A percentile compares a stretch with the other conserved stretches of the same genome.
phyloP scores from a whole-genome alignment of 2,888 invertebrate genomes.

The Cheilosia soror region DNA sequence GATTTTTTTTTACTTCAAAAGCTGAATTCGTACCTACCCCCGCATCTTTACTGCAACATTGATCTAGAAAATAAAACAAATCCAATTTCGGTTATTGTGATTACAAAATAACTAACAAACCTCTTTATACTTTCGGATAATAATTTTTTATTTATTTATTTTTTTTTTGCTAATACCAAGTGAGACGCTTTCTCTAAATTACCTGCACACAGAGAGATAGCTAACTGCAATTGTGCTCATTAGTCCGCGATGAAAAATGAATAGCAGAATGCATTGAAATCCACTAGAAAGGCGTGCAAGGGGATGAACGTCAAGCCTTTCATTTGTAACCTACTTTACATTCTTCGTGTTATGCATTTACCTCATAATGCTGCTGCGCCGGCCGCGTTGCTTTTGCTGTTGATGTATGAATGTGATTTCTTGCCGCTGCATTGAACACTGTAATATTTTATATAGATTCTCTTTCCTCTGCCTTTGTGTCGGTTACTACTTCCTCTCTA shows the following conservation, averaged over 20 bases:
- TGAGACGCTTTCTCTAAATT: constrained; percentile 29
- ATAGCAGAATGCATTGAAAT: not conserved
- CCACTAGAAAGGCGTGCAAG: constrained; percentile 2
- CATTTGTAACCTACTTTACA: constrained; percentile 49
- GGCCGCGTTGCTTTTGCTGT: too few species aligned
- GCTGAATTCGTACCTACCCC: too few species aligned
- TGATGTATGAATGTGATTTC: constrained; percentile 10
- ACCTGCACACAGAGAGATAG: constrained; percentile 1
- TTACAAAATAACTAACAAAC: constrained; percentile 12
- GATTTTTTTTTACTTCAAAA: too few species aligned
- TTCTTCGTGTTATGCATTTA: constrained; percentile 40
- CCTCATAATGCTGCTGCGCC: constrained; percentile 28
- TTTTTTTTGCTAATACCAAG: not conserved
- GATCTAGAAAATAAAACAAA: not conserved
- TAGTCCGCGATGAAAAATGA: not conserved
- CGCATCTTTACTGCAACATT: not conserved
- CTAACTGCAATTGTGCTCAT: constrained; percentile 3
- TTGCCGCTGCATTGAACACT: constrained; percentile 8
- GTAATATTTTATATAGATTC: not conserved
- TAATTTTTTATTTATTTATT: too few species aligned
- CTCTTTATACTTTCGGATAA: constrained; percentile 1
- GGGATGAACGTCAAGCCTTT: constrained; percentile 18
- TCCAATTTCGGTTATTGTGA: not conserved
- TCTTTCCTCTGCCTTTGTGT: not conserved
- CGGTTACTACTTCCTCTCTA: not conserved